These are phyloP conservation scores for Trichonephila clavata DNA, from an alignment of 1,140 invertebrate genomes.

Conservation along the genomic window DNA sequence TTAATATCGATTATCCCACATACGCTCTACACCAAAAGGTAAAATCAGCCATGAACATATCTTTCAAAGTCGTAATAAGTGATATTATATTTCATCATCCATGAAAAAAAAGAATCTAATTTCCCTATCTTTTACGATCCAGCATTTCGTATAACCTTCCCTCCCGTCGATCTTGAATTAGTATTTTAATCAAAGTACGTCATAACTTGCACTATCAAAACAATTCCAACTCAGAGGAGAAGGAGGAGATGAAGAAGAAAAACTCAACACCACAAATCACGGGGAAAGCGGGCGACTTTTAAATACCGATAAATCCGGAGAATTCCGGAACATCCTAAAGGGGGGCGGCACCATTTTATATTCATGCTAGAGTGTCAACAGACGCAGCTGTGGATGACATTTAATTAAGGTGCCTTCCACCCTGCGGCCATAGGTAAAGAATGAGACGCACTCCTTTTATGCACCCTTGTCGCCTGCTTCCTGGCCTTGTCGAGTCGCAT, in stretches of 20 bases:
- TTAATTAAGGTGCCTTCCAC: slow-evolving; percentile 40
- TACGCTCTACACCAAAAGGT: too few relatives aligned
- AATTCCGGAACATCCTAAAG: not conserved
- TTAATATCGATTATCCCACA: too few relatives aligned
- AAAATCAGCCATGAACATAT: too few relatives aligned
- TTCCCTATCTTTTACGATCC: slow-evolving; percentile 9
- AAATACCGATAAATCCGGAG: slow-evolving; percentile 26
- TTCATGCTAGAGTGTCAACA: slow-evolving; percentile 41
- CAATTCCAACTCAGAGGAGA: not conserved
- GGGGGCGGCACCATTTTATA: not conserved
- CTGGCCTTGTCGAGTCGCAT: not conserved
- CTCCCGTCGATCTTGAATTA: slow-evolving; percentile 10
- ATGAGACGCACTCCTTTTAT: slow-evolving; percentile 10
- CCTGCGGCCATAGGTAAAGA: slow-evolving; percentile 45
- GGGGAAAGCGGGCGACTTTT: slow-evolving; percentile 1
- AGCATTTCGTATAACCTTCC: not conserved
- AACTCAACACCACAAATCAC: slow-evolving; percentile 10
- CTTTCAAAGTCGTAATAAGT: too few relatives aligned
- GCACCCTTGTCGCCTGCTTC: slow-evolving; percentile 5
- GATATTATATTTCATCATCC: too few relatives aligned
- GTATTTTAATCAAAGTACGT: slow-evolving; percentile 34
- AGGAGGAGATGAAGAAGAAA: not conserved
- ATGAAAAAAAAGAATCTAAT: too few relatives aligned
- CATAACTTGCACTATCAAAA: not conserved
- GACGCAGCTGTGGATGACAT: slow-evolving; percentile 33